Conservation (phyloP, 2,113 vertebrate species). For the Cepphus grylle region DNA sequence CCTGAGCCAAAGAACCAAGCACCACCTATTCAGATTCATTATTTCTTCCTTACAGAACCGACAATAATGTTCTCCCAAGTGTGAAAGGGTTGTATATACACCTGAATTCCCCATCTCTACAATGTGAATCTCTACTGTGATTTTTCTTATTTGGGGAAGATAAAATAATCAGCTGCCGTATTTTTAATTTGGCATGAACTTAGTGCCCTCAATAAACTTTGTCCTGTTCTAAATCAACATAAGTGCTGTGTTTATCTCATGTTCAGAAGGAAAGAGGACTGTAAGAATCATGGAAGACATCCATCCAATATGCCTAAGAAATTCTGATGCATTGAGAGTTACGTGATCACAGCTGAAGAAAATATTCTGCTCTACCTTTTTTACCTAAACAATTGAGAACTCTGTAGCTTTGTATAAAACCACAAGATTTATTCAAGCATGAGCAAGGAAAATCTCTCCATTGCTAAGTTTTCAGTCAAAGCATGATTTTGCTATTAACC, state of each 20-base stretch:
- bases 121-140: not conserved
- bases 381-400: not conserved
- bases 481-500: not conserved
- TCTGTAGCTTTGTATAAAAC: not conserved
- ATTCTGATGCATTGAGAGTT: not conserved
- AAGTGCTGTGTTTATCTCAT: not conserved
- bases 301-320: not conserved
- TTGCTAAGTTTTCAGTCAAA: not conserved
- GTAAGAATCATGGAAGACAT: not conserved
- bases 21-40: not conserved
- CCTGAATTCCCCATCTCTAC: not conserved
- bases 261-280: not conserved
- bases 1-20: not conserved
- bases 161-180: not conserved
- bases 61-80: not conserved
- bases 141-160: not conserved
- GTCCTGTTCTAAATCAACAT: not conserved
- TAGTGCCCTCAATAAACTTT: not conserved
- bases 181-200: not conserved
- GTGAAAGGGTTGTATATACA: not conserved
- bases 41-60: not conserved
- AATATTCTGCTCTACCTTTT: not conserved
- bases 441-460: not conserved
- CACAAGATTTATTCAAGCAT: not conserved
- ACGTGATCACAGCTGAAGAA: not conserved